A percentile compares a stretch with the other conserved stretches of the same genome.
Evolutionary conservation across 2,797 vertebrate species (phyloP).

Genomic region (Ambastaia sidthimunki): DNA sequence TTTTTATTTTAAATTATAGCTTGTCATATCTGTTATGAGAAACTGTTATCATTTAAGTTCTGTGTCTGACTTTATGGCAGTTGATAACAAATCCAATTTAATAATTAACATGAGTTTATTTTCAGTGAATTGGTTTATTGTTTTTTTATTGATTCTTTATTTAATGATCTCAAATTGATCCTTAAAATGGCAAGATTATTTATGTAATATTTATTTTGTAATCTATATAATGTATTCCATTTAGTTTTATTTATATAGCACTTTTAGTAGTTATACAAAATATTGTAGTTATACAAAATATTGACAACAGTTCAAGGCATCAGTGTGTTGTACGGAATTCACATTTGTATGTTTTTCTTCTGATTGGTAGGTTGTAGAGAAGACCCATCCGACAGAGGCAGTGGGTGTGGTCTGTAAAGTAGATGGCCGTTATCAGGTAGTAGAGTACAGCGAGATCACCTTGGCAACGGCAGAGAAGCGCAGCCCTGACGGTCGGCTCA

Average conservation of each 20-base stretch:
- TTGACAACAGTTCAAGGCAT: background rate
- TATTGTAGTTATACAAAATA: too few relatives aligned
- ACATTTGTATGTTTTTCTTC: slow-evolving; percentile 43
- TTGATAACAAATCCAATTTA: too few relatives aligned
- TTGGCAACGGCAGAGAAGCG: slow-evolving; percentile 89
- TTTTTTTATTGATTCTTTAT: too few relatives aligned
- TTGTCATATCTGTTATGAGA: background rate
- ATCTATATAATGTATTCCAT: too few relatives aligned
- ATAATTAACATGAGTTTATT: slow-evolving; percentile 29
- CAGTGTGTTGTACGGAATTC: background rate
- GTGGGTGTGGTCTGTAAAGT: slow-evolving; percentile 96
- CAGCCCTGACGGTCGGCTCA: slow-evolving; percentile 85
- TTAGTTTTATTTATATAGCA: too few relatives aligned
- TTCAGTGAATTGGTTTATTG: background rate
- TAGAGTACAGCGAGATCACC: slow-evolving; percentile 98
- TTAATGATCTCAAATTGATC: too few relatives aligned
- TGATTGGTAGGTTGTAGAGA: slow-evolving; percentile 90
- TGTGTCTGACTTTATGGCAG: background rate
- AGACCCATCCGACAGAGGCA: slow-evolving; percentile 93
- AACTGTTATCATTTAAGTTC: background rate
- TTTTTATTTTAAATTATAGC: background rate
- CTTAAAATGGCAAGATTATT: too few relatives aligned
- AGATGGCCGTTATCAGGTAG: slow-evolving; percentile 91
- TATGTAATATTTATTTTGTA: too few relatives aligned
- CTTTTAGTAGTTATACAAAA: too few relatives aligned